Conservation (phyloP, 23 tunicate species). For the Phallusia fumigata region DNA sequence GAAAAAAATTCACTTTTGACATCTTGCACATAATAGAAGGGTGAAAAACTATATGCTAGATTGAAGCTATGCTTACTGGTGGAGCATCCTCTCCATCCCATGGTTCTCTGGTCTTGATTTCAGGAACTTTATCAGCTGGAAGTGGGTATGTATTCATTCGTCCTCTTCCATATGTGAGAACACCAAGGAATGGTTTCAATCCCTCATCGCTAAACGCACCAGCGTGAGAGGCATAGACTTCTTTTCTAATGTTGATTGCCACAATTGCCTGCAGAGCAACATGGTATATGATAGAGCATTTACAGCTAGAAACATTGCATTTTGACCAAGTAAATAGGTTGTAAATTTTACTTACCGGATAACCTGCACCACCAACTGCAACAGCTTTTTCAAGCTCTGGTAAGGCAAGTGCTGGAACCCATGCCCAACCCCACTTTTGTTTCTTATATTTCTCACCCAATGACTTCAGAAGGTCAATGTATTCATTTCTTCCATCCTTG, state of each 20-base stretch:
- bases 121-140: conserved; percentile 64
- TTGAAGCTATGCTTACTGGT: conserved; percentile 33
- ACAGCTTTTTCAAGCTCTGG: conserved; percentile 76
- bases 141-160: conserved; percentile 60
- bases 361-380: conserved; percentile 83
- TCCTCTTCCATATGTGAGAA: conserved; percentile 74
- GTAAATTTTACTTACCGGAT: conserved; percentile 57
- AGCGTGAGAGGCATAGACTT: conserved; percentile 57
- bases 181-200: conserved; percentile 65
- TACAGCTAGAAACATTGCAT: no score
- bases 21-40: no score
- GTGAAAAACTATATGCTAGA: no score
- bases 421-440: conserved; percentile 97
- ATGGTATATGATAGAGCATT: no score
- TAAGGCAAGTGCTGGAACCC: conserved; percentile 75
- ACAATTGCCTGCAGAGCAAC: conserved; percentile 61
- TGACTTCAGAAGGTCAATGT: conserved; percentile 50
- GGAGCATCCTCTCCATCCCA: conserved; percentile 98
- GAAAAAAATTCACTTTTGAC: neutral
- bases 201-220: conserved; percentile 85
- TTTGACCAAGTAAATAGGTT: no score
- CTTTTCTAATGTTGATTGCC: conserved; percentile 70
- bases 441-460: conserved; percentile 89
- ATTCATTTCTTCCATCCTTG: conserved; percentile 79
- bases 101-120: conserved; percentile 50